phyloP scores from a whole-genome alignment of 1,140 invertebrate species.

The Polypedilum vanderplanki region DNA sequence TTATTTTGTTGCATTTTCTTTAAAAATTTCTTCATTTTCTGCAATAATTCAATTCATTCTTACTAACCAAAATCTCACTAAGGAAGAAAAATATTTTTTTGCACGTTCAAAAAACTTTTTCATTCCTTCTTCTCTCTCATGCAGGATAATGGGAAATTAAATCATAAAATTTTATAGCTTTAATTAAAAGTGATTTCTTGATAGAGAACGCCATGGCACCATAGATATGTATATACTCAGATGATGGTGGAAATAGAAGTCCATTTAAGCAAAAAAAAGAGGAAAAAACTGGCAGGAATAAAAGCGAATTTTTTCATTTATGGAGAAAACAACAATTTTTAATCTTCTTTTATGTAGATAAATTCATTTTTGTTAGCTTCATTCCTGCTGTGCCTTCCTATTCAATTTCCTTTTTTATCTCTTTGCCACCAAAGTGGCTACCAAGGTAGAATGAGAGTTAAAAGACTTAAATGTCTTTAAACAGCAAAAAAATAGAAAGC shows the following conservation, averaged over 20 bases:
- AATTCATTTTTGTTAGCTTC: not conserved
- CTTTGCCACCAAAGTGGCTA: not conserved
- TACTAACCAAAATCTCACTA: not conserved
- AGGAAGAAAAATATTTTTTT: not conserved
- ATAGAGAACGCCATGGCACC: not conserved
- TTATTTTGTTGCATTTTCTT: too few species aligned
- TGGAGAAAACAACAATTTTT: slow-evolving; percentile 24
- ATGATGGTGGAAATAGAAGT: not conserved
- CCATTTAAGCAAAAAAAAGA: not conserved
- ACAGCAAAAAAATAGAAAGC: not conserved
- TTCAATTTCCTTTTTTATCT: slow-evolving; percentile 15
- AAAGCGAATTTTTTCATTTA: slow-evolving; percentile 7
- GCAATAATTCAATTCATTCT: too few species aligned
- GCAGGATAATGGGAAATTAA: slow-evolving; percentile 22
- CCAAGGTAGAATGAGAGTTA: too few species aligned
- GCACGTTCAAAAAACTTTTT: not conserved
- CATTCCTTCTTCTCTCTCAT: too few species aligned
- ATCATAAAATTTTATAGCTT: slow-evolving; percentile 28
- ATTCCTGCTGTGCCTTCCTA: slow-evolving; percentile 9
- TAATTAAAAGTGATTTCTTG: slow-evolving; percentile 24
- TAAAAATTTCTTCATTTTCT: too few species aligned
- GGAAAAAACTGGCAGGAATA: not conserved
- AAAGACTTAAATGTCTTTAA: not conserved
- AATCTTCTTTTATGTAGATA: slow-evolving; percentile 26
- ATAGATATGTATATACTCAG: not conserved